Evolutionary conservation across 2,888 invertebrate species (phyloP).

Genomic region (Acrobasis suavella): DNA sequence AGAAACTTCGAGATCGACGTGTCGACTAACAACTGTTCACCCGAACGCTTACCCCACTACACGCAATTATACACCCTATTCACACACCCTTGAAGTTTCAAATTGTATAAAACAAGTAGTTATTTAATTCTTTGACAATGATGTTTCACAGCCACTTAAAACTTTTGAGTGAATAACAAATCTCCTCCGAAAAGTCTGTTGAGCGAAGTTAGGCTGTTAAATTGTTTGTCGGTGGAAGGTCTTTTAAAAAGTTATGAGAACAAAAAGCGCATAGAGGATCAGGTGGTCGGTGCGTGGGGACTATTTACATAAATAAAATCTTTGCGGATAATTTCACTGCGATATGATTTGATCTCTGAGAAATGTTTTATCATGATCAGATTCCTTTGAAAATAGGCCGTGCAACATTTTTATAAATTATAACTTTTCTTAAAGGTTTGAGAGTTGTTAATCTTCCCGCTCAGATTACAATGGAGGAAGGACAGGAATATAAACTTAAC

Average conservation of each 20-base stretch:
- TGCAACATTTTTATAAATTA: too few relatives aligned
- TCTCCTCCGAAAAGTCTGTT: slow-evolving; percentile 76
- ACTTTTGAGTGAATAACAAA: slow-evolving; percentile 81
- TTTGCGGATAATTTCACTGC: not conserved
- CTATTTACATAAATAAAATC: slow-evolving; percentile 23
- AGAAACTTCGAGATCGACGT: slow-evolving; percentile 60
- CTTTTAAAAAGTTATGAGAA: slow-evolving; percentile 67
- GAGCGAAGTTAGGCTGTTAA: slow-evolving; percentile 73
- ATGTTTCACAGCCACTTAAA: slow-evolving; percentile 81
- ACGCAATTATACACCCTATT: slow-evolving; percentile 52
- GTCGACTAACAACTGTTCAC: slow-evolving; percentile 60
- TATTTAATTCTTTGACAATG: slow-evolving; percentile 75
- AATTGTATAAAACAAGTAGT: slow-evolving; percentile 46
- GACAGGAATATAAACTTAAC: too few relatives aligned
- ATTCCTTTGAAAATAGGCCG: too few relatives aligned
- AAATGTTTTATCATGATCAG: not conserved
- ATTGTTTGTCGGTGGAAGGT: slow-evolving; percentile 73
- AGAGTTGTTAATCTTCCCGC: too few relatives aligned
- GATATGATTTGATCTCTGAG: not conserved
- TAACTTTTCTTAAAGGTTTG: too few relatives aligned
- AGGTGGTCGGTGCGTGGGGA: slow-evolving; percentile 36
- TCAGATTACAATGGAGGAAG: too few relatives aligned
- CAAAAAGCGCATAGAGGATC: slow-evolving; percentile 61
- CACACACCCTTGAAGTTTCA: slow-evolving; percentile 41
- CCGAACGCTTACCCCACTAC: slow-evolving; percentile 38